Conservation (phyloP, 1,140 invertebrate species). For the Meloidogyne chitwoodi region DNA sequence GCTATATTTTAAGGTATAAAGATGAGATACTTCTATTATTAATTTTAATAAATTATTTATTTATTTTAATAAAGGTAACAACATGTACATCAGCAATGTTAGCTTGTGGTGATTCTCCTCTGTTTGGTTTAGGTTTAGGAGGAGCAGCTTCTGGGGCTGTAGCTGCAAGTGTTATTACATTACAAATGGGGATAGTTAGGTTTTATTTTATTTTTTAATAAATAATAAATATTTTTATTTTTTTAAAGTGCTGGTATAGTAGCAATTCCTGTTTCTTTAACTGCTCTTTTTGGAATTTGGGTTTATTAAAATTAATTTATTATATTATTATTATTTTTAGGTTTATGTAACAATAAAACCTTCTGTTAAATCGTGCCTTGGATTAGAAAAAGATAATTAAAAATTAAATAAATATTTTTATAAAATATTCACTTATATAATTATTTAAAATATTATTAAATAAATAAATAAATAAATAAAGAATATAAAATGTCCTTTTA, state of each 20-base stretch:
- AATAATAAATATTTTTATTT: not conserved
- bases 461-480: not conserved
- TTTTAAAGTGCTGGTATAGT: constrained; percentile 15
- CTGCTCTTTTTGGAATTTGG: constrained; percentile 43
- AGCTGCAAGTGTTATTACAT: constrained; percentile 39
- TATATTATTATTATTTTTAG: not conserved
- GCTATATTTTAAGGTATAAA: no score
- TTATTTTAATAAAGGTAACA: constrained; percentile 23
- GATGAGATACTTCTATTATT: no score
- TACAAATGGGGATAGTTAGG: constrained; percentile 46
- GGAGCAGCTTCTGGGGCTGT: constrained; percentile 50
- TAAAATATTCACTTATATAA: not conserved
- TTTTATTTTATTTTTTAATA: not conserved
- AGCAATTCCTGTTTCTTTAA: constrained; percentile 43
- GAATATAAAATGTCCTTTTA: no score
- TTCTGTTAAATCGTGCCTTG: constrained; percentile 33
- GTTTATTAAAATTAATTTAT: not conserved
- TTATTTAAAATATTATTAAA: not conserved
- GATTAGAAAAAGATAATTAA: constrained; percentile 28
- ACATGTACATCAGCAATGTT: constrained; percentile 57
- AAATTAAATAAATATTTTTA: not conserved
- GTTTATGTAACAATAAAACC: constrained; percentile 42
- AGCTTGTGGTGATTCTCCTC: constrained; percentile 56
- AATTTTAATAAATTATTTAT: no score
- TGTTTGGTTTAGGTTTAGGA: constrained; percentile 56